Evolutionary conservation across 1,140 invertebrate genomes (phyloP), one percentile per base, ranked within the genome.

Genomic region (Platyscapa corneri): DNA sequence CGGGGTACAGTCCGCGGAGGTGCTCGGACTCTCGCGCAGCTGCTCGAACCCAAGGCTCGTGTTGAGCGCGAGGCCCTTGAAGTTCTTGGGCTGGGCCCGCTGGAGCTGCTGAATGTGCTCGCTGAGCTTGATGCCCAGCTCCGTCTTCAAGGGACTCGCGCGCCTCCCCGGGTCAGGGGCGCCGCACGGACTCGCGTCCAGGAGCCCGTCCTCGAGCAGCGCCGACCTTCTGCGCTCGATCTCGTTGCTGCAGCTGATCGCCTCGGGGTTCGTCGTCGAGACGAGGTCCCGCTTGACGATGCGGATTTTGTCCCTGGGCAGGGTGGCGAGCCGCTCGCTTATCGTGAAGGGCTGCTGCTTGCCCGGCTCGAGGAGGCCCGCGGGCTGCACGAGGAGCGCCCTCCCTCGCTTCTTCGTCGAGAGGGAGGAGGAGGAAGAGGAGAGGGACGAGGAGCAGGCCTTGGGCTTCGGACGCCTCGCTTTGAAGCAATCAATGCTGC

Each of bases 241-340:
- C 83, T 91, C 90, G 89, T 92, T 95, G 89, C 94, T 94, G 81
- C 93, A 92, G 86, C 92, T 94, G 78, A 95, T 94, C 60, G 92
- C 94, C 87, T 94, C 91, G 30, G 93, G 93, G 92, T 97, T 97
- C 56, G 96, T 97, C 32, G 96, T 97, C 5, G 95, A 96, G 42
- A 96, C 93, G 85, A 97, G 92, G 88, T 94, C 94, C 37, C 94
- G 94, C 78, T 95, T 95, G 84, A 95, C 94, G 87, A 97, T 96
- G 3, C 60, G 65, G 1, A 84, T 53, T 34, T 67, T 80, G 7
- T 83, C 82, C 6, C 82, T 30, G 0, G 67, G 67, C 27, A 79
- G 20, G 7, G 80, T 78, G 2, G 64, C 80, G 20, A 90, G 42
- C 65, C 87, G 87, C 27, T 92, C 89, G 86, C 86, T 91, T 78